Base-by-base conservation (phyloP, 1,140 invertebrate species). In the Drosophila navojoa region DNA sequence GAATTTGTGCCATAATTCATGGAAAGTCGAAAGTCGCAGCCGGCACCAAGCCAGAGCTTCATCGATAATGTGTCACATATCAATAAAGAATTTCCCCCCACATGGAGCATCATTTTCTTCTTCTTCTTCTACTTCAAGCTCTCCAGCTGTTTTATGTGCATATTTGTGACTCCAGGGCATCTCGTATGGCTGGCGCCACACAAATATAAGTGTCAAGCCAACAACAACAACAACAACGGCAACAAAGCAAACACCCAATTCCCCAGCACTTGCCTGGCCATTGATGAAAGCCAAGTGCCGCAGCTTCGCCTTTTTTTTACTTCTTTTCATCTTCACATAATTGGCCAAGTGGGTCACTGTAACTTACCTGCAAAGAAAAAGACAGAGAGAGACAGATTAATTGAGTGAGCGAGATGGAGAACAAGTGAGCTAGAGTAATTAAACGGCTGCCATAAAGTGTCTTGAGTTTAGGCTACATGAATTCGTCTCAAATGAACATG, bases 61-160 rank as follows among this genome's bases (percentile, higher is more conserved):
- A 59, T 45, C 81, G 74, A 86, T 86, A 86, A 85, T 77, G 81
- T 82, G 81, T 82, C 79, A 86, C 71, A 81, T 87, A 79, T 79
- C 82, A 87, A 86, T 86, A 86, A 87, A 87, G 79, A 76, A 87
- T 82, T 76, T 66, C 82, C 35, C 35, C 42, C 82, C 81, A 81
- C 78, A 81, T 76, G 53, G 58, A 54, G 29, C 53, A 63, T 50
- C 38, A 40, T 67, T 25, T 64, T 19, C 35, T 42, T 32, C 54
- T 68, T 45, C 19, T 29, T 29, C 27, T 29, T 29, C 27, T 29
- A 6, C 27, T 6, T 3, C 27, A 5, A 5, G 27, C 27, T 29
- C 27, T 67, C 55, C 38, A 40, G 55, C 54, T 61, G 64, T 38
- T 61, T 63, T 71, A 63, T 71, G 68, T 22, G 52, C 60, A 71